Conservation (phyloP, 2,888 invertebrate genomes). For the Meghimatium bilineatum region DNA sequence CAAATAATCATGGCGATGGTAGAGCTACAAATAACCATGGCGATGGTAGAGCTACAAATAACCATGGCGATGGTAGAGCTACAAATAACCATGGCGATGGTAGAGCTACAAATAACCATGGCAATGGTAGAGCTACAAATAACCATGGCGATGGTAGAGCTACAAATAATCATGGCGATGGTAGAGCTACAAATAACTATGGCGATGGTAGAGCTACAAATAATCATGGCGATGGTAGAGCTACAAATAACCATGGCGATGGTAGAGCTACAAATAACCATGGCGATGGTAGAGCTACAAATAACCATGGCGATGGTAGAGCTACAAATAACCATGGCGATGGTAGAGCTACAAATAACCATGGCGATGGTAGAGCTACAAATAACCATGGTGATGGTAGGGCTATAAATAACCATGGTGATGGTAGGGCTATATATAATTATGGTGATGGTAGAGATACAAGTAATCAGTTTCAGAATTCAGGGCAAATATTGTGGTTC, state of each 20-base stretch:
- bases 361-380: neutral
- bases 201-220: neutral
- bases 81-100: too few species aligned
- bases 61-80: neutral
- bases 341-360: neutral
- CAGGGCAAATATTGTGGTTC: too few species aligned
- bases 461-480: too few species aligned
- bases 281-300: neutral
- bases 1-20: neutral
- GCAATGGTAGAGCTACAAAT: neutral
- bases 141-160: neutral
- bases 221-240: neutral
- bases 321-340: neutral
- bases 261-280: neutral
- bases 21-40: too few species aligned
- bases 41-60: neutral
- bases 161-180: neutral
- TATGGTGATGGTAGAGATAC: neutral
- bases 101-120: too few species aligned
- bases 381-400: too few species aligned
- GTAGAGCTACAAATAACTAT: neutral
- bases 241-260: neutral
- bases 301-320: neutral
- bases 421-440: neutral
- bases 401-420: too few species aligned